Conservation (phyloP, 2,888 invertebrate genomes). For the Athripsodes cinereus region DNA sequence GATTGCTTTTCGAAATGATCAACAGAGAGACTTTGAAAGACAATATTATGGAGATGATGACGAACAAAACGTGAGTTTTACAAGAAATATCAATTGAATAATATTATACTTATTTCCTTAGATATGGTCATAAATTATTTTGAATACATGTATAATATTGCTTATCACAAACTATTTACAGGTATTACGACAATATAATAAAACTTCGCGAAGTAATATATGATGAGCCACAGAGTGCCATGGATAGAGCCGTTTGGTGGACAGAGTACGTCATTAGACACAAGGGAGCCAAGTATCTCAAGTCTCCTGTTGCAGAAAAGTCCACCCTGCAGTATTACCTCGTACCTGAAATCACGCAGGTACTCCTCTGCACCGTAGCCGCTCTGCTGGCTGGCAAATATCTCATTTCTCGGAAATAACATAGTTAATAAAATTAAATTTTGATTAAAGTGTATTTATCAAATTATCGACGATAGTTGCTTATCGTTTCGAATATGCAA, state of each 20-base stretch:
- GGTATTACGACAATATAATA: slow-evolving; percentile 29
- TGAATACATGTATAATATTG: too few species aligned
- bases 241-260: slow-evolving; percentile 48
- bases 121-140: too few species aligned
- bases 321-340: slow-evolving; percentile 28
- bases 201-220: slow-evolving; percentile 27
- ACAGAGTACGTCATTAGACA: slow-evolving; percentile 49
- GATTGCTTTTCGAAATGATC: slow-evolving; percentile 8
- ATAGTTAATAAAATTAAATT: too few species aligned
- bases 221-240: slow-evolving; percentile 37
- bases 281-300: slow-evolving; percentile 42
- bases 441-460: too few species aligned
- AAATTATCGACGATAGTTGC: too few species aligned
- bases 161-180: too few species aligned
- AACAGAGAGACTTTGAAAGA: slow-evolving; percentile 9
- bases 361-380: background rate
- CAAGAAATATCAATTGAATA: too few species aligned
- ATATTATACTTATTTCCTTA: too few species aligned
- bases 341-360: background rate
- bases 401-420: too few species aligned
- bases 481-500: too few species aligned
- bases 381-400: too few species aligned
- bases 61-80: slow-evolving; percentile 6
- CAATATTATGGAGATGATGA: slow-evolving; percentile 7
- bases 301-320: slow-evolving; percentile 34